phyloP scores from a whole-genome alignment of 1,140 invertebrate species.

The Mylabris phalerata region DNA sequence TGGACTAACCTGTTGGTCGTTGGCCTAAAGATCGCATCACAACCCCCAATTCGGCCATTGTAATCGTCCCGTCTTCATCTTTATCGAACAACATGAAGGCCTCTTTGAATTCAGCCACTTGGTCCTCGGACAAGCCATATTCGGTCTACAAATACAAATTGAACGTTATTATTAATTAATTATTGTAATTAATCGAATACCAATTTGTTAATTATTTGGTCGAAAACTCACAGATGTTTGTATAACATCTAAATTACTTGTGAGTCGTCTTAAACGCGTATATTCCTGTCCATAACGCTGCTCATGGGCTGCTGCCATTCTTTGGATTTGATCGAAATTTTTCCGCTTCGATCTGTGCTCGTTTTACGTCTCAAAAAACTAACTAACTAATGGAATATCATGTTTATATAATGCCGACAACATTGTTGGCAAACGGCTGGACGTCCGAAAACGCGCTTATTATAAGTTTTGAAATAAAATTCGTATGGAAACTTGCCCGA shows the following conservation, averaged over 20 bases:
- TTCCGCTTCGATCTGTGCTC: no score
- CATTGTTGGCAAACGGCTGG: conserved; percentile 23
- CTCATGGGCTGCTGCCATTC: conserved; percentile 22
- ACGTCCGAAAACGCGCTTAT: conserved; percentile 4
- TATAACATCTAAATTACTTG: conserved; percentile 53
- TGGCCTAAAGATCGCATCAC: conserved; percentile 86
- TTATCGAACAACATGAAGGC: conserved; percentile 91
- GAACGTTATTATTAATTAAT: background rate
- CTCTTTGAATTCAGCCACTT: conserved; percentile 85
- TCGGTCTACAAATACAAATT: conserved; percentile 54
- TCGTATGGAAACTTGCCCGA: background rate
- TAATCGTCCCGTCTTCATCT: conserved; percentile 85
- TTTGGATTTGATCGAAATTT: no score
- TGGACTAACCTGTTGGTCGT: conserved; percentile 67
- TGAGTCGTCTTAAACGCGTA: conserved; percentile 52
- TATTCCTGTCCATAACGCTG: conserved; percentile 55
- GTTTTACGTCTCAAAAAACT: background rate
- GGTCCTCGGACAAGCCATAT: conserved; percentile 78
- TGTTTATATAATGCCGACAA: conserved; percentile 24
- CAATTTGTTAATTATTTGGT: background rate
- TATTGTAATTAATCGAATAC: no score
- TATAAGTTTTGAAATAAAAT: conserved; percentile 6
- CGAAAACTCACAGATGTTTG: conserved; percentile 51
- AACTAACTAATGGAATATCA: conserved; percentile 15
- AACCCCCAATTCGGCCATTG: conserved; percentile 79